Conservation (phyloP, 2,888 invertebrate genomes). For the Microctonus aethiopoides region DNA sequence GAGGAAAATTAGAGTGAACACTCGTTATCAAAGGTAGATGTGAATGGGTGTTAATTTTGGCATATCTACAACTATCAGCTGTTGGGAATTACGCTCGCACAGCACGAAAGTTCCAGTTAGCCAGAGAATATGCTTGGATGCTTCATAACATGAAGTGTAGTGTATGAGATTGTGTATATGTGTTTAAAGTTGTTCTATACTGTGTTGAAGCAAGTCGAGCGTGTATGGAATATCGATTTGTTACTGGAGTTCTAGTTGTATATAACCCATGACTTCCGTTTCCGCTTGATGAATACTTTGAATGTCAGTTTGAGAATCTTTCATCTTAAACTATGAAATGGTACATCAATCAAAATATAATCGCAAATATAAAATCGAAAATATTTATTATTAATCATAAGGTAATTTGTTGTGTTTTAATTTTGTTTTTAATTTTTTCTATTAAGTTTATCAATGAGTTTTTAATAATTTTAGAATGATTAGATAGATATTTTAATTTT, state of each 20-base stretch:
- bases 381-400: no score
- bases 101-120: slow-evolving; percentile 21
- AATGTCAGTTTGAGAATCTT: slow-evolving; percentile 13
- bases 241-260: slow-evolving; percentile 27
- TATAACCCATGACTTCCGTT: slow-evolving; percentile 15
- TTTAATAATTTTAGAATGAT: no score
- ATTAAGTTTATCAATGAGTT: no score
- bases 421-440: no score
- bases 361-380: no score
- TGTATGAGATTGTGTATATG: slow-evolving; percentile 10
- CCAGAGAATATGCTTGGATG: background rate
- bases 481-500: no score
- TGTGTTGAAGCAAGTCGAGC: slow-evolving; percentile 40
- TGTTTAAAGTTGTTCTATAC: slow-evolving; percentile 32
- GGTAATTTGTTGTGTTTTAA: no score
- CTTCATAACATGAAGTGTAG: background rate
- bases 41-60: slow-evolving; percentile 11
- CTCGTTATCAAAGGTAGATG: background rate
- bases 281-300: slow-evolving; percentile 29
- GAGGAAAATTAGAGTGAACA: no score
- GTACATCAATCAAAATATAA: no score
- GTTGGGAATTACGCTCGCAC: slow-evolving; percentile 15
- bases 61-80: slow-evolving; percentile 30
- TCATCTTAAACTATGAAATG: slow-evolving; percentile 8
- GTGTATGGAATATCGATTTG: slow-evolving; percentile 50